phyloP scores from a whole-genome alignment of 2,888 invertebrate genomes.

The Cosmia pyralina region DNA sequence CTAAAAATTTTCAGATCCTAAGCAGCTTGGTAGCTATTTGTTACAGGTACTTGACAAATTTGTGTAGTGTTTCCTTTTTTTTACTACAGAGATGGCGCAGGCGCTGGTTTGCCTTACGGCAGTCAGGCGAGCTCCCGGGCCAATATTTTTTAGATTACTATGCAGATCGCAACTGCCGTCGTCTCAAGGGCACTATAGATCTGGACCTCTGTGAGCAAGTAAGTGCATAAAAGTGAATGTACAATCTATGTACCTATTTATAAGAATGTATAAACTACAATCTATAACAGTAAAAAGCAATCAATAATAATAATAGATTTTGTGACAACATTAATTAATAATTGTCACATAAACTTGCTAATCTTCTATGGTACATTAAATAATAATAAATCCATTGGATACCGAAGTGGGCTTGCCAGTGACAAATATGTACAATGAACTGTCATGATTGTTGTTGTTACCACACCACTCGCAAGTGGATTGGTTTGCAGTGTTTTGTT shows the following conservation, averaged over 20 bases:
- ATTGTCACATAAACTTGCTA: background rate
- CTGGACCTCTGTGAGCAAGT: constrained; percentile 99
- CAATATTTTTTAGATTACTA: constrained; percentile 98
- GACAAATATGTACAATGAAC: background rate
- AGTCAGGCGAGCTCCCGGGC: constrained; percentile 97
- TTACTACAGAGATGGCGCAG: constrained; percentile 96
- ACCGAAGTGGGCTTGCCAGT: background rate
- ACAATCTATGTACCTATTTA: background rate
- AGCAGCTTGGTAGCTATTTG: constrained; percentile 17
- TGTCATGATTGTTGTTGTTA: background rate
- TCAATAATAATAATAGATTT: background rate
- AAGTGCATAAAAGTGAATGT: constrained; percentile 64
- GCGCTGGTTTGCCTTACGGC: constrained; percentile 97
- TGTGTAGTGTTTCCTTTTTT: constrained; percentile 45
- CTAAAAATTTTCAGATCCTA: constrained; percentile 3
- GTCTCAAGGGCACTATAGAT: constrained; percentile 97
- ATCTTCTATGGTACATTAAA: background rate
- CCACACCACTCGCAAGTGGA: background rate
- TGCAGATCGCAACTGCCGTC: constrained; percentile 95
- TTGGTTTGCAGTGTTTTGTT: background rate
- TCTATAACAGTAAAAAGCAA: background rate
- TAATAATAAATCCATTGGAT: background rate
- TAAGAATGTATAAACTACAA: background rate
- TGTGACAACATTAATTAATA: background rate
- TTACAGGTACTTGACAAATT: constrained; percentile 37